Conservation (phyloP, 2,888 invertebrate species). For the Drosophila leonis region DNA sequence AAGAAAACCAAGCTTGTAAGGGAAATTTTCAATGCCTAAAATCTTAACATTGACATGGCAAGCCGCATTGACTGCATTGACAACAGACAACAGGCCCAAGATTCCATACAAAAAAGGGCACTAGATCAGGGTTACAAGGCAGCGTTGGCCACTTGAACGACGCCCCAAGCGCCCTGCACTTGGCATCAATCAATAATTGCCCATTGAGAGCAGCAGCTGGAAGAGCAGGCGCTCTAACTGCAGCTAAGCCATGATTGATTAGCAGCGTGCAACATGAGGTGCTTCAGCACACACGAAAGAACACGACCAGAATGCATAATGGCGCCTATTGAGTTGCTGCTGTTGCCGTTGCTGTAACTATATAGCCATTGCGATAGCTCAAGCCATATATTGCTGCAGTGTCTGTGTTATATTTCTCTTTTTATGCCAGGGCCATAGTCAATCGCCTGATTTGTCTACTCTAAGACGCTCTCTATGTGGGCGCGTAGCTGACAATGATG, state of each 20-base stretch:
- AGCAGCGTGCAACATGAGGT: conserved; percentile 79
- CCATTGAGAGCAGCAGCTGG: conserved; percentile 78
- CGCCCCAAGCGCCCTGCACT: conserved; percentile 62
- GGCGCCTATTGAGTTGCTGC: conserved; percentile 49
- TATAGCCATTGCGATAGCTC: conserved; percentile 17
- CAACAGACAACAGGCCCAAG: conserved; percentile 40
- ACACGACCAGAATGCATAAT: conserved; percentile 74
- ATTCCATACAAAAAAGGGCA: conserved; percentile 59
- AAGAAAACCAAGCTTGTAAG: neutral
- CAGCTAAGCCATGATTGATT: conserved; percentile 75
- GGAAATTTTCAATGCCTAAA: conserved; percentile 77
- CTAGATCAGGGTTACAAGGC: conserved; percentile 77
- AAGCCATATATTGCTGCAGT: conserved; percentile 24
- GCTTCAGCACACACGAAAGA: conserved; percentile 58
- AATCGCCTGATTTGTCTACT: conserved; percentile 15
- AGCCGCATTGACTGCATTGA: conserved; percentile 47
- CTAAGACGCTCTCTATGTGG: conserved; percentile 27
- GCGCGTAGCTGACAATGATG: conserved; percentile 29
- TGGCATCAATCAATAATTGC: conserved; percentile 83
- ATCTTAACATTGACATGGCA: conserved; percentile 77
- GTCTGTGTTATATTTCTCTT: conserved; percentile 41
- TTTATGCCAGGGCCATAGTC: conserved; percentile 63
- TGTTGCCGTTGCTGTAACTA: conserved; percentile 26
- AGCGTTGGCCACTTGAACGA: conserved; percentile 61
- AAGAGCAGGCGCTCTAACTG: conserved; percentile 60